Percentiles rank a stretch among this genome's conserved stretches.
These are phyloP conservation scores for Drosophila meridionalis DNA, from an alignment of 2,888 invertebrate genomes.

Conservation along the genomic window DNA sequence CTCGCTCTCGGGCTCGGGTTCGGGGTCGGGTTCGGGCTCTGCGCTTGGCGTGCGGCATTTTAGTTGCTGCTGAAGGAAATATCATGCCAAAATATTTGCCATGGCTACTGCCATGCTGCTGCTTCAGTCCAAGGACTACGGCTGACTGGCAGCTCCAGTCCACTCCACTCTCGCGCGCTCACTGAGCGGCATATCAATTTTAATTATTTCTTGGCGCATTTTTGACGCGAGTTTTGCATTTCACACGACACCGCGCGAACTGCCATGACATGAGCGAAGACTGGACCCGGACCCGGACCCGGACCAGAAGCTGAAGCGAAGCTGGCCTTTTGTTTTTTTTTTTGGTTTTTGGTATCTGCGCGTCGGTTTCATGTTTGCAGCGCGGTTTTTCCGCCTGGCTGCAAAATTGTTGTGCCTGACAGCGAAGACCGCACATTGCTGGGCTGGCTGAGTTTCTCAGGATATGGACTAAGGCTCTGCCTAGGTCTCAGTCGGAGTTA, in stretches of 20 bases:
- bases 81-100: conserved; percentile 63
- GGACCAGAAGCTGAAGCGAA: too few species aligned
- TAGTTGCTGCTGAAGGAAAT: conserved; percentile 62
- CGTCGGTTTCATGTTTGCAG: conserved; percentile 3
- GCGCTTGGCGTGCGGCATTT: conserved; percentile 63
- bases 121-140: conserved; percentile 2
- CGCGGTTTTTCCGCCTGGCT: conserved; percentile 40
- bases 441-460: conserved; percentile 21
- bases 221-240: conserved; percentile 67
- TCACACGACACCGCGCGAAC: conserved; percentile 52
- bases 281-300: background rate
- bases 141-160: background rate
- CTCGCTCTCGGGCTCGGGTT: conserved; percentile 1
- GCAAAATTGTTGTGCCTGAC: conserved; percentile 12
- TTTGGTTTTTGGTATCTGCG: background rate
- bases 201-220: conserved; percentile 73
- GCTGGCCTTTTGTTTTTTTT: background rate
- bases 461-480: background rate
- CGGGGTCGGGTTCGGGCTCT: conserved; percentile 1
- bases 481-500: background rate
- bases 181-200: conserved; percentile 63
- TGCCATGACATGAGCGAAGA: conserved; percentile 10
- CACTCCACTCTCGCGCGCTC: background rate
- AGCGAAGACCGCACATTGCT: conserved; percentile 8
- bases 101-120: conserved; percentile 25